Percentiles rank a stretch among this genome's conserved stretches.
phyloP scores from a whole-genome alignment of 2,113 vertebrate genomes.

The Corvus moneduloides region DNA sequence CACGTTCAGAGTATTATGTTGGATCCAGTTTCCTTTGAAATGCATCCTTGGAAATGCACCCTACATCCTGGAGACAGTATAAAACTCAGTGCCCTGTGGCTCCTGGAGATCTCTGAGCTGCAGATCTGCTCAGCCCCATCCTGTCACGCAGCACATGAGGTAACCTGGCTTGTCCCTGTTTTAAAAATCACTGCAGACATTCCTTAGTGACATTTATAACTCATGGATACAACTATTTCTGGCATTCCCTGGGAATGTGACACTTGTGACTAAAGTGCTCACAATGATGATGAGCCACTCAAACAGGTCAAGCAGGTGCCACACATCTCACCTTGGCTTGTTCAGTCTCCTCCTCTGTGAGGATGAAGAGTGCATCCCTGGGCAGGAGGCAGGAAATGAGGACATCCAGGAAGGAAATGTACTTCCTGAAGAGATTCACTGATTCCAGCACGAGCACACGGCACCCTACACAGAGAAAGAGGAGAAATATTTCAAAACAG shows the following conservation, averaged over 20 bases:
- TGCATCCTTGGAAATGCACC: not conserved
- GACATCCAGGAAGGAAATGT: conserved; percentile 86
- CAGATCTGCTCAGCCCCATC: not conserved
- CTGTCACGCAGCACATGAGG: not conserved
- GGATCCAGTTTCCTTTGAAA: not conserved
- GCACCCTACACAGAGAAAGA: conserved; percentile 74
- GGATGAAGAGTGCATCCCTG: conserved; percentile 73
- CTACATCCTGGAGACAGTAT: not conserved
- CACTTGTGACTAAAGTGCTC: not conserved
- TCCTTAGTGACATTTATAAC: not conserved
- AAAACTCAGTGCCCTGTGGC: not conserved
- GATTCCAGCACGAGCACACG: conserved; percentile 80
- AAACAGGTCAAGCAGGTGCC: not conserved
- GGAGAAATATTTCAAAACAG: not conserved
- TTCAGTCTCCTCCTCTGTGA: conserved; percentile 74
- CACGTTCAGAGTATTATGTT: not conserved
- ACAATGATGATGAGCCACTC: not conserved
- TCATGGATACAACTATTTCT: not conserved
- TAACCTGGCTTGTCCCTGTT: not conserved
- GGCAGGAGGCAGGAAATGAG: conserved; percentile 80
- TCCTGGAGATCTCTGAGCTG: not conserved
- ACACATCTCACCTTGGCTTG: conserved; percentile 81
- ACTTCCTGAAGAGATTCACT: conserved; percentile 86
- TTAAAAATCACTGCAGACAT: not conserved
- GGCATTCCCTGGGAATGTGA: not conserved